phyloP scores from a whole-genome alignment of 1,140 invertebrate species.

The Aphaenogaster rudis region DNA sequence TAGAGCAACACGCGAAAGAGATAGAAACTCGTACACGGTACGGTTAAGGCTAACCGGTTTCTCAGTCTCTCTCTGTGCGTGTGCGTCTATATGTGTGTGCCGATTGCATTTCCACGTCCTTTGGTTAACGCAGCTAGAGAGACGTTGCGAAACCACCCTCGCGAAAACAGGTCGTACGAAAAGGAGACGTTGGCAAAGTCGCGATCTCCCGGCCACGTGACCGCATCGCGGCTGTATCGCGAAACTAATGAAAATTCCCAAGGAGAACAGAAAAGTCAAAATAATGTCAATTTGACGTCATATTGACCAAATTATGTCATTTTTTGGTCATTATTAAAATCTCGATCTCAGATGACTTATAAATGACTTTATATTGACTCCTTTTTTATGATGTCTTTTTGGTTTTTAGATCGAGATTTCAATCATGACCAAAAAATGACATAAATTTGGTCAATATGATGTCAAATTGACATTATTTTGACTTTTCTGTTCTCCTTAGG shows the following conservation, averaged over 20 bases:
- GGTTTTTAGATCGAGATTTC: too few species aligned
- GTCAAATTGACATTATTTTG: too few species aligned
- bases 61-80: neutral
- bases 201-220: slow-evolving; percentile 5
- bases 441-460: too few species aligned
- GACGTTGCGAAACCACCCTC: slow-evolving; percentile 55
- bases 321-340: too few species aligned
- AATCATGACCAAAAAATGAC: too few species aligned
- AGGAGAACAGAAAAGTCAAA: too few species aligned
- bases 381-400: too few species aligned
- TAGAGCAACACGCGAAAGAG: slow-evolving; percentile 51
- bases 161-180: slow-evolving; percentile 66
- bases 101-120: slow-evolving; percentile 73
- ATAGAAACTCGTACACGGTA: slow-evolving; percentile 73
- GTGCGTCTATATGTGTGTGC: slow-evolving; percentile 6
- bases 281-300: too few species aligned
- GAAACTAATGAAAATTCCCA: neutral
- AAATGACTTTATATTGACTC: too few species aligned
- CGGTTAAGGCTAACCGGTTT: slow-evolving; percentile 77
- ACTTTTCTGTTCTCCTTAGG: too few species aligned
- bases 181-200: slow-evolving; percentile 7
- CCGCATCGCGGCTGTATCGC: neutral
- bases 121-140: slow-evolving; percentile 55
- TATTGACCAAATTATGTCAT: too few species aligned
- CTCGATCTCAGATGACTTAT: too few species aligned